Base-by-base conservation (phyloP, 1,140 invertebrate genomes). In the Venturia canescens region DNA sequence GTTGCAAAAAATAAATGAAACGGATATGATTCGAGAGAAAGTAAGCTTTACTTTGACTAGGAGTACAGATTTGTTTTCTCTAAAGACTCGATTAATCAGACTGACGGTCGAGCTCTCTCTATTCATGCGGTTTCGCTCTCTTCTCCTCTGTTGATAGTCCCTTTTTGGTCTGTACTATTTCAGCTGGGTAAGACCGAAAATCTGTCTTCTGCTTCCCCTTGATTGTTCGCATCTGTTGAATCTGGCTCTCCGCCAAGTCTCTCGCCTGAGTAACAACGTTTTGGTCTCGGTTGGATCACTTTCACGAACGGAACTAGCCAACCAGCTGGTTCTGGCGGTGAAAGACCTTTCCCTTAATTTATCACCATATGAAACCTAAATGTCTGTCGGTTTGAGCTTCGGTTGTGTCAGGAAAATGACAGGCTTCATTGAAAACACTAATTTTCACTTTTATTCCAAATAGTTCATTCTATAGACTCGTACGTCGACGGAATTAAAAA, bases 201-300 rank as follows among this genome's bases (percentile, higher is more conserved):
- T 69, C 66, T 9, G 6, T n/a, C 16, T 48, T 16, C 26, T 23
- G 6, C 21, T 3, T 18, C 26, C 38, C 34, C 21, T 16, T 75
- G 77, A 84, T 85, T 87, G 83, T 86, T 84, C 70, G 78, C 83
- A 88, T 86, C 87, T 88, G 86, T 88, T 88, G 87, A 88, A 84
- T 88, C 83, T 87, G 87, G 87, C 85, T 6, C 15, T 18, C 11
- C 53, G 86, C 87, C 86, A 88, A 85, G 67, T 75, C 63, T 69
- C 79, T 60, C 77, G 57, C 50, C 71, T 38, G 50, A 70, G 60
- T 83, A 85, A 85, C 79, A 70, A 80, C 80, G 78, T 84, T 83
- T 27, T 21, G 44, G 21, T 23, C 60, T 78, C 78, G 79, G 57
- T 77, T 15, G 75, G 75, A 66, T 77, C 75, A 60, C 53, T 63